Base-by-base conservation (phyloP, 1,140 invertebrate genomes). In the Heliconius himera region DNA sequence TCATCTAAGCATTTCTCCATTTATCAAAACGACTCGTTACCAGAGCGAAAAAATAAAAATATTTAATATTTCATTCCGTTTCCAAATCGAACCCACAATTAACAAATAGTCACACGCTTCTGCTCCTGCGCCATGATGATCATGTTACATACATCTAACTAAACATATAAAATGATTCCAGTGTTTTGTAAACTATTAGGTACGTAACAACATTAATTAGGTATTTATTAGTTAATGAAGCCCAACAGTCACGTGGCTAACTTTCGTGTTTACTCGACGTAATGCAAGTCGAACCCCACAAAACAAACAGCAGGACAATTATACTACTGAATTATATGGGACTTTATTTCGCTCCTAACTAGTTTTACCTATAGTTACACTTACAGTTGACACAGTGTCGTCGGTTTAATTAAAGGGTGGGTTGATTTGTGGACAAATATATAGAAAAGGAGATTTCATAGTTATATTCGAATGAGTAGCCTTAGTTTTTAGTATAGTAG, bases 401-500 rank as follows among this genome's bases (percentile, higher is more conserved):
- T 83, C 86, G 83, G 85, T 88, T 93, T 92, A 93, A 93, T 93
- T 92, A 92, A 90, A 91, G 87, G 92, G 90, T 83, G 80, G 87
- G 89, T 89, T 92, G 91, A 94, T 94, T 92, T 92, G 89, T 91
- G 81, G 87, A 81, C 81, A 83, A 89, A 88, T 88, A 86, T 84
- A 8, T 51, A 51, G 75, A 85, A 85, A 86, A 56, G 8, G 8
- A n/a, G 8, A n/a, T 56, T 56, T 6, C 49, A 51, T 20, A 20
- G 18, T 51, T 18, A 6, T 16, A 18, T 51, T 20, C 16, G 13
- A 51, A 20, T 18, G 49, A 18, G 49, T 6, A 20, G 16, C 11
- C 18, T 51, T 51, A 0, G 16, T 20, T 46, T 11, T 46, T 46
- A 13, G 11, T 54, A 54, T 36, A 36, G 33, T 36, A 36, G 33